phyloP scores from a whole-genome alignment of 2,113 vertebrate species.

The Urocolius indicus region DNA sequence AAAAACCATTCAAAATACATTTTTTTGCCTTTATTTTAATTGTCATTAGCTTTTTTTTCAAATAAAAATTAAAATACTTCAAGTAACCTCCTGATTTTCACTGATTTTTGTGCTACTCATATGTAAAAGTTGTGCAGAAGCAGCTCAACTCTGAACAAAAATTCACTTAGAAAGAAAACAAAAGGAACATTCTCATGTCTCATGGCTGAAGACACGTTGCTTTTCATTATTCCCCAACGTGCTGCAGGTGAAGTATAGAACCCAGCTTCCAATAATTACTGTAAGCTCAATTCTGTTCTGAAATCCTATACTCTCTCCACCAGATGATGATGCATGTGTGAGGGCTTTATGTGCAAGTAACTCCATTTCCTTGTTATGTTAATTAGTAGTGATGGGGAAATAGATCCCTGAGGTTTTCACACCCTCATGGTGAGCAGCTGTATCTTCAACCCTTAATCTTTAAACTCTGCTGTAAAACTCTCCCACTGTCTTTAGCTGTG shows the following conservation, averaged over 20 bases:
- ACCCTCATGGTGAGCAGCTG: neutral
- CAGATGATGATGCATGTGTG: neutral
- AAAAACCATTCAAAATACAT: neutral
- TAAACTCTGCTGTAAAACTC: neutral
- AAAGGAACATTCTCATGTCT: neutral
- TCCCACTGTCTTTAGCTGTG: neutral
- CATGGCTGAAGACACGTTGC: neutral
- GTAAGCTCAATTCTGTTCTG: neutral
- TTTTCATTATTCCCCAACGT: neutral
- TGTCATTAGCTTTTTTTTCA: neutral
- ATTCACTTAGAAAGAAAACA: neutral
- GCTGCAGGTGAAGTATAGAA: neutral
- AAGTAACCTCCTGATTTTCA: neutral
- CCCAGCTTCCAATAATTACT: neutral
- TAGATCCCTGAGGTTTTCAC: neutral
- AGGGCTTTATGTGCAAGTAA: neutral
- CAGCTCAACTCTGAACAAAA: neutral
- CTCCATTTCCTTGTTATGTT: neutral
- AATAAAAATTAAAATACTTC: neutral
- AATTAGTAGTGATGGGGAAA: neutral
- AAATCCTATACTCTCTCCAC: neutral
- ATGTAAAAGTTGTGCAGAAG: neutral
- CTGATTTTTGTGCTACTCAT: neutral
- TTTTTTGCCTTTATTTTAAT: neutral
- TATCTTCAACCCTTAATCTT: neutral